Conservation (phyloP, 30 jellyfish, hydroid and myxozoan species). For the Nemopilema nomurai region DNA sequence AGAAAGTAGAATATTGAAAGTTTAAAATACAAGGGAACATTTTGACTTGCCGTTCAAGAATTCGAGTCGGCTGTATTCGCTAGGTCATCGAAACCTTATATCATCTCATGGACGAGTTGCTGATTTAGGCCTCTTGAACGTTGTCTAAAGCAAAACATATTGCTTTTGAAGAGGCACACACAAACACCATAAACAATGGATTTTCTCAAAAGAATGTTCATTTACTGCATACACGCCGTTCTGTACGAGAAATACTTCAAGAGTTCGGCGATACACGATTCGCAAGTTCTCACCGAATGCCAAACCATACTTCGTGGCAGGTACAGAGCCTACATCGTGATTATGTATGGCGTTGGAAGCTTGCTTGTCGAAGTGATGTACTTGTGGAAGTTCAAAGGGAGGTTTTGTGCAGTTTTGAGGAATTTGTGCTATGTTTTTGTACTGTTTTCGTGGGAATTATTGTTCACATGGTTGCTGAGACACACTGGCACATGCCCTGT, state of each 20-base stretch:
- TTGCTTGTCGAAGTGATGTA: slow-evolving; percentile 27
- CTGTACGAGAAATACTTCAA: slow-evolving; percentile 38
- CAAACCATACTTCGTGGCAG: slow-evolving; percentile 36
- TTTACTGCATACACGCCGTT: slow-evolving; percentile 38
- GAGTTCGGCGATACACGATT: slow-evolving; percentile 18
- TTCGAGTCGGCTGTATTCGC: no score
- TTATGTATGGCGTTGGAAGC: slow-evolving; percentile 40
- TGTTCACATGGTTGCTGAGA: slow-evolving; percentile 24
- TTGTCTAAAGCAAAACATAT: no score
- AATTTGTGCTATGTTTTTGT: slow-evolving; percentile 18
- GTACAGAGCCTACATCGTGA: slow-evolving; percentile 22
- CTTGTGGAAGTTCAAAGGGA: slow-evolving; percentile 21
- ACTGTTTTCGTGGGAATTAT: slow-evolving; percentile 20
- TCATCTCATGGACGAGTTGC: not conserved
- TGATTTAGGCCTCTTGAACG: not conserved
- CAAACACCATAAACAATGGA: slow-evolving; percentile 3
- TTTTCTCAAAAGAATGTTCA: slow-evolving; percentile 53
- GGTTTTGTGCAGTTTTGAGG: slow-evolving; percentile 16
- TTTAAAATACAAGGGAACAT: no score
- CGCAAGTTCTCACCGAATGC: slow-evolving; percentile 20
- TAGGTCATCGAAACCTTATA: not conserved
- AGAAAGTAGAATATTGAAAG: no score
- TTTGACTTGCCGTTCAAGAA: no score
- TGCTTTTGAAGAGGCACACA: no score
- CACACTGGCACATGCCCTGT: slow-evolving; percentile 33